phyloP scores from a whole-genome alignment of 2,888 invertebrate genomes.

The Nycteola revayana region DNA sequence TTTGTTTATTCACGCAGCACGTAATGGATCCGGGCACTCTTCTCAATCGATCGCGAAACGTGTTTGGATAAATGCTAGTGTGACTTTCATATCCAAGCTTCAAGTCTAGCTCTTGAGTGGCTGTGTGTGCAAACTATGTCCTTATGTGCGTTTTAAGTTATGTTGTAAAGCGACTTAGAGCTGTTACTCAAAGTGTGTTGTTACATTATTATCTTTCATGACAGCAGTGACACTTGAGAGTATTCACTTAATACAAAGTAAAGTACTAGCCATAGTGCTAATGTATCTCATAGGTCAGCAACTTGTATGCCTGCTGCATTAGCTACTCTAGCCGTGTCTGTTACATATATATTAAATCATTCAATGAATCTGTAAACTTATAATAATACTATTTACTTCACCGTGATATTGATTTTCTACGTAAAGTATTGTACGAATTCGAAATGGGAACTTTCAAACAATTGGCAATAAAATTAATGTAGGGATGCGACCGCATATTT shows the following conservation, averaged over 20 bases:
- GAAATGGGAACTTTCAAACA: too few species aligned
- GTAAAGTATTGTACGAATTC: too few species aligned
- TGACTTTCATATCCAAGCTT: slow-evolving; percentile 67
- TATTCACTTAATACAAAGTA: slow-evolving; percentile 21
- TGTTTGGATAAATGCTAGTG: slow-evolving; percentile 71
- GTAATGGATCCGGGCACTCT: slow-evolving; percentile 72
- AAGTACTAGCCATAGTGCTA: slow-evolving; percentile 12
- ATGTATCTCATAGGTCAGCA: slow-evolving; percentile 3
- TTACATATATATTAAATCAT: too few species aligned
- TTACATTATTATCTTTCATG: slow-evolving; percentile 35
- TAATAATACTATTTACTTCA: too few species aligned
- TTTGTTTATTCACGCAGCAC: slow-evolving; percentile 60
- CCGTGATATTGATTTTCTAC: too few species aligned
- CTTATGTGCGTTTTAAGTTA: slow-evolving; percentile 35
- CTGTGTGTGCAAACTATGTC: slow-evolving; percentile 40
- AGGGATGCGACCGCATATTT: too few species aligned
- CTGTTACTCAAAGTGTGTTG: slow-evolving; percentile 33
- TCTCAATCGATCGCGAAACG: slow-evolving; percentile 69
- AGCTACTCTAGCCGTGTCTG: too few species aligned
- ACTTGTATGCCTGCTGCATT: too few species aligned
- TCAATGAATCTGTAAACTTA: too few species aligned
- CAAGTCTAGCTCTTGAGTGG: slow-evolving; percentile 40
- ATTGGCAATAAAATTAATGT: too few species aligned
- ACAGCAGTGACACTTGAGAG: slow-evolving; percentile 28
- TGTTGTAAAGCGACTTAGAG: slow-evolving; percentile 32